phyloP scores from a whole-genome alignment of 2,113 vertebrate genomes.

The Dermatemys mawii region DNA sequence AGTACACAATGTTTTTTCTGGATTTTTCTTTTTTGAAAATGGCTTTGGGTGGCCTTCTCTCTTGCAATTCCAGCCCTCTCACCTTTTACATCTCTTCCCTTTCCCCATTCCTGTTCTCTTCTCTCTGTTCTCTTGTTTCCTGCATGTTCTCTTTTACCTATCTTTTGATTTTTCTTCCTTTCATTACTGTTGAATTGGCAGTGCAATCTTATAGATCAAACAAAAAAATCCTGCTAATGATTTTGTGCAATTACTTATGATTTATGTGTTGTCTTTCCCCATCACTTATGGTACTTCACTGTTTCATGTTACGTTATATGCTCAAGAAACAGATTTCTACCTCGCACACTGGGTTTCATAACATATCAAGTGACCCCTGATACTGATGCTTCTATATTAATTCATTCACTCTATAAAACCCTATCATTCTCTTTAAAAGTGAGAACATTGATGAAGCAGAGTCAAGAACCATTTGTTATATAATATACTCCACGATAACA shows the following conservation, averaged over 20 bases:
- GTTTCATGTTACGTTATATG: neutral
- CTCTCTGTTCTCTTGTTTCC: neutral
- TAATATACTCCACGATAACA: neutral
- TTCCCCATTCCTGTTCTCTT: neutral
- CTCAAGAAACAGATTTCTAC: neutral
- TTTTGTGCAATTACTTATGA: neutral
- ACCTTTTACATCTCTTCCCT: neutral
- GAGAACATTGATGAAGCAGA: neutral
- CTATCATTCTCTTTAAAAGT: neutral
- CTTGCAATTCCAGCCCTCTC: neutral
- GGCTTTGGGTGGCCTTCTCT: neutral
- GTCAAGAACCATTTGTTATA: neutral
- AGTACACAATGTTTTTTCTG: too few species aligned
- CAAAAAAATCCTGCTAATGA: accelerated
- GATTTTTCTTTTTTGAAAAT: neutral
- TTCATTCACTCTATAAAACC: neutral
- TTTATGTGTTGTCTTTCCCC: neutral
- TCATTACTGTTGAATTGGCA: neutral
- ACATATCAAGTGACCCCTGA: neutral
- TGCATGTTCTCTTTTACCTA: neutral
- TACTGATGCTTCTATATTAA: neutral
- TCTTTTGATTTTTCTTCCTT: neutral
- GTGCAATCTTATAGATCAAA: neutral
- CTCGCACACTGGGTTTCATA: neutral
- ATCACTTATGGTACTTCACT: neutral